Base-by-base conservation (phyloP, 2,888 invertebrate species). In the Zele albiditarsus region DNA sequence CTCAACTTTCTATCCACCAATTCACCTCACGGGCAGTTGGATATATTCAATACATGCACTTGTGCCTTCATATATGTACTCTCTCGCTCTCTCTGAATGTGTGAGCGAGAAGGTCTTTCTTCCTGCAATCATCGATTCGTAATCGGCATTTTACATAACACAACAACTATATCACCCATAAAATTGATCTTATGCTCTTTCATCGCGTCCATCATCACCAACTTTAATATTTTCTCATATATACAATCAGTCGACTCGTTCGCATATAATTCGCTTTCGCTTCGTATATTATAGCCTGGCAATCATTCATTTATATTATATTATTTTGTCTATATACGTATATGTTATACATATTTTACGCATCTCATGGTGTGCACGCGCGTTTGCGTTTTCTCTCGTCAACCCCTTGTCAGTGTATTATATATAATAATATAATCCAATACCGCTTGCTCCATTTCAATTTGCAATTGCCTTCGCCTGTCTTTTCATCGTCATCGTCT, bases 141-240 rank as follows among this genome's bases (percentile, higher is more conserved):
- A 69, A 69, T 69, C 69, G 69, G 38, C 69, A 69, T 58, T 69
- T 60, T 62, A 63, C 42, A 27, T 71, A 71, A 71, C 71, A 31
- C 60, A 60, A 71, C 60, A 60, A 62, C 60, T 71, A 60, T 71
- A 71, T 71, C 71, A 71, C 62, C 53, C 42, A 16, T 71, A 60
- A 71, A 71, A 71, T 71, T 42, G 42, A 71, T 71, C 71, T 71
- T 31, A 62, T 62, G 23, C 42, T 70, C 42, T 58, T 57, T 58
- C 70, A 70, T 23, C 70, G 28, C 27, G 60, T 71, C 71, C 71
- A 60, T 71, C 71, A 71, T 71, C 71, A 71, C 62, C 42, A 60
- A 53, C 53, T 53, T 53, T 20, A 53, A 53, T 53, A 53, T 53
- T 53, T 53, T 53, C 53, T 53, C 23, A 53, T 53, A 53, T 23